Conservation (phyloP, 2,113 vertebrate genomes). For the Opisthocomus hoazin region DNA sequence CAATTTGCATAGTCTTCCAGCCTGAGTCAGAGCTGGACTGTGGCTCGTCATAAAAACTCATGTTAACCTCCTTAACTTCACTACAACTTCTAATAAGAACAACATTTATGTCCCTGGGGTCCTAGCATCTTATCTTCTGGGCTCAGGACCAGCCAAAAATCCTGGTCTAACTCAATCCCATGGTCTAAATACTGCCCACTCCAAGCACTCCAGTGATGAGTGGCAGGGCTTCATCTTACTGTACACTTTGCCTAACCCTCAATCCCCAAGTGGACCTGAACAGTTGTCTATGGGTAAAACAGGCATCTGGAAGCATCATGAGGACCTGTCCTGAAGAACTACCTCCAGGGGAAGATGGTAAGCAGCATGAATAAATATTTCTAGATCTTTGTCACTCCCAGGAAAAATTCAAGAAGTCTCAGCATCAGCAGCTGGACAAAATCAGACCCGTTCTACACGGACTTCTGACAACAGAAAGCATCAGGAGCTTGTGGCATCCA, state of each 20-base stretch:
- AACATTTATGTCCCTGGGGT: background rate
- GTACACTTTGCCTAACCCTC: background rate
- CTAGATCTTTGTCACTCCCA: background rate
- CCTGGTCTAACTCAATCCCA: background rate
- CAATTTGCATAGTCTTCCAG: background rate
- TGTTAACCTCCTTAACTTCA: background rate
- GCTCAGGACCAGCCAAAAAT: background rate
- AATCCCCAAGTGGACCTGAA: rapidly evolving
- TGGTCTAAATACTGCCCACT: background rate
- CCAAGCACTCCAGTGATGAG: background rate
- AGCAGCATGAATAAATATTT: background rate
- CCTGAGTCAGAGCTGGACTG: background rate
- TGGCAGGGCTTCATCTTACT: background rate
- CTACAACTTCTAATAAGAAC: background rate
- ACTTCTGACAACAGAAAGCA: background rate
- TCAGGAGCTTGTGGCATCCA: background rate
- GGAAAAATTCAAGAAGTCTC: background rate
- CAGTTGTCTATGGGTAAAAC: background rate
- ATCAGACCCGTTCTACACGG: background rate
- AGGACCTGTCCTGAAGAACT: background rate
- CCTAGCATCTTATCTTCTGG: background rate
- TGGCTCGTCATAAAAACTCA: background rate
- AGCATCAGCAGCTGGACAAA: background rate
- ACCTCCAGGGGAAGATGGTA: background rate
- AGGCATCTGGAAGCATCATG: background rate